Percentiles rank a stretch among this genome's conserved stretches.
Evolutionary conservation across 2,888 invertebrate species (phyloP).

Genomic region (Piscicola geometra): DNA sequence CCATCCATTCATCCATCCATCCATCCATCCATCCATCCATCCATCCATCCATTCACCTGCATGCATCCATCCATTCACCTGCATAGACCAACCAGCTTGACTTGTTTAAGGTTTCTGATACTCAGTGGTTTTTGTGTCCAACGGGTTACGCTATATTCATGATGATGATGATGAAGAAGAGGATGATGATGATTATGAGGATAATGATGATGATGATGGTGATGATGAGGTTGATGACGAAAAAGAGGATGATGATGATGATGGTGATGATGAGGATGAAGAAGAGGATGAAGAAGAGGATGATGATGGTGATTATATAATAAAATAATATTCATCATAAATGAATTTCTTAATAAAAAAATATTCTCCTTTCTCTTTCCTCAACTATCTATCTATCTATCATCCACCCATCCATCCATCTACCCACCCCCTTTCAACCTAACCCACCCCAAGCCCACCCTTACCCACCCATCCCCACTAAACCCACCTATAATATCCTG

Average conservation of each 20-base stretch:
- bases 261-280: no score
- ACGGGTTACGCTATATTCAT: background rate
- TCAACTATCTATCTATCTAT: no score
- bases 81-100: background rate
- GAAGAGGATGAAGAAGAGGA: background rate
- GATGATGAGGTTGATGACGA: background rate
- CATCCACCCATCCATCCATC: no score
- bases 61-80: background rate
- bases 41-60: background rate
- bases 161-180: background rate
- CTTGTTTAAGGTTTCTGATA: background rate
- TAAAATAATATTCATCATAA: no score
- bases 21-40: background rate
- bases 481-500: conserved; percentile 46
- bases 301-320: background rate
- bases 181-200: background rate
- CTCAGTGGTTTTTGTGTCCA: background rate
- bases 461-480: background rate
- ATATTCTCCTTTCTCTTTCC: no score
- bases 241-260: no score
- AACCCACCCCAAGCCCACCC: background rate
- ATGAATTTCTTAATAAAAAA: no score
- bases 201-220: background rate
- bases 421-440: no score
- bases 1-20: no score